Evolutionary conservation across 1,140 invertebrate species (phyloP).

Genomic region (Microplitis mediator): DNA sequence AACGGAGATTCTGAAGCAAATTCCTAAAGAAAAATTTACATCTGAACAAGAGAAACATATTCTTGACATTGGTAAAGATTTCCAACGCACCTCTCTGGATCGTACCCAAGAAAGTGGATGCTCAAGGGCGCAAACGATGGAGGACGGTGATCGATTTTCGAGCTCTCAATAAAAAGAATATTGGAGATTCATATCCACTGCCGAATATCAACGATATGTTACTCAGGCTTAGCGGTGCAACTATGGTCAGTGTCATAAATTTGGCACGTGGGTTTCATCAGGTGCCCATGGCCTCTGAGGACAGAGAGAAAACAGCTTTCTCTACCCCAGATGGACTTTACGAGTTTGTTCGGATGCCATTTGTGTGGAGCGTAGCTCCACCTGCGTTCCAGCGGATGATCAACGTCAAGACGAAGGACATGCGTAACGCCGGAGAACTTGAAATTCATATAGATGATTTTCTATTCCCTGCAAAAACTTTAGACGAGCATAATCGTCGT

Average conservation of each 20-base stretch:
- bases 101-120: background rate
- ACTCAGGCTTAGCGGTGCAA: background rate
- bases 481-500: too few species aligned
- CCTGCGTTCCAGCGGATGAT: too few species aligned
- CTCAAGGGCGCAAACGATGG: background rate
- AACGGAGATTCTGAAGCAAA: too few species aligned
- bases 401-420: too few species aligned
- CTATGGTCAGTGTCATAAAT: background rate
- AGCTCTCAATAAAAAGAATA: background rate
- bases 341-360: background rate
- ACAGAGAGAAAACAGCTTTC: background rate
- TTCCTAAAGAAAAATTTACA: too few species aligned
- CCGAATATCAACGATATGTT: background rate
- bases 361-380: background rate
- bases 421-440: too few species aligned
- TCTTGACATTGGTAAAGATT: too few species aligned
- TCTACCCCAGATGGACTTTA: background rate
- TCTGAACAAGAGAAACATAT: too few species aligned
- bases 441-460: too few species aligned
- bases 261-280: background rate
- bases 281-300: background rate
- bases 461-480: too few species aligned
- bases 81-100: background rate
- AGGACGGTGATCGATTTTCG: background rate
- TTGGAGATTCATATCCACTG: background rate